Base-by-base conservation (phyloP, 2,113 vertebrate species). In the Anoplopoma fimbria region DNA sequence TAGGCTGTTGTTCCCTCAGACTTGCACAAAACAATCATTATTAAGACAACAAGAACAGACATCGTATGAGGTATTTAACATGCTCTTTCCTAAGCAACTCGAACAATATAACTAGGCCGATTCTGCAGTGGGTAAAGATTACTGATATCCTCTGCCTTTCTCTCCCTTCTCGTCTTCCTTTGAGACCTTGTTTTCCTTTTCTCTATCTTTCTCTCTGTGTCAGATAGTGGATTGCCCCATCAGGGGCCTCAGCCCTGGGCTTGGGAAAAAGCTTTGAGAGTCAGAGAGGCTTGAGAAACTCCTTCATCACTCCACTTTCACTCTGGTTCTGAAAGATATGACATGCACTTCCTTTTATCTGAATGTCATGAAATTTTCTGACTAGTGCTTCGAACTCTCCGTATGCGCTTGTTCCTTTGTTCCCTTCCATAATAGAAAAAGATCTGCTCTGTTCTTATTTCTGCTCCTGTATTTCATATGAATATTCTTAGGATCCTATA, bases 331-430 rank as follows among this genome's bases (percentile, higher is more conserved):
- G 79, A 91, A 88, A 86, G 47, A 75, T 86, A 90, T 87, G 88
- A 84, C 83, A 79, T 75, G 62, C 60, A 68, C 87, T 87, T 79
- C 69, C 84, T 90, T 89, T 90, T 88, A 91, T 91, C 75, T 92
- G 69, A 73, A 80, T 77, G 86, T 84, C 79, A 76, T 80, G 40
- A 77, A 69, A 51, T 73, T 51, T 33, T 85, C 61, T 64, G 60
- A 72, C 55, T 74, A 27, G 23, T 75, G 29, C 51, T 53, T 80
- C 83, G 58, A 42, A 73, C 45, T 67, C 53, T 21, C 25, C 2
- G 6, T 23, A 60, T 38, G 14, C 27, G 47, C 38, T 78, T 74
- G 23, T 77, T 69, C 76, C 76, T 88, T 70, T 79, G 51, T 87
- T 80, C 51, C 29, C 38, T 67, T 9, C 14, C 33, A 10, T 68